Evolutionary conservation across 2,113 vertebrate genomes (phyloP).

Genomic region (Picathartes gymnocephalus): DNA sequence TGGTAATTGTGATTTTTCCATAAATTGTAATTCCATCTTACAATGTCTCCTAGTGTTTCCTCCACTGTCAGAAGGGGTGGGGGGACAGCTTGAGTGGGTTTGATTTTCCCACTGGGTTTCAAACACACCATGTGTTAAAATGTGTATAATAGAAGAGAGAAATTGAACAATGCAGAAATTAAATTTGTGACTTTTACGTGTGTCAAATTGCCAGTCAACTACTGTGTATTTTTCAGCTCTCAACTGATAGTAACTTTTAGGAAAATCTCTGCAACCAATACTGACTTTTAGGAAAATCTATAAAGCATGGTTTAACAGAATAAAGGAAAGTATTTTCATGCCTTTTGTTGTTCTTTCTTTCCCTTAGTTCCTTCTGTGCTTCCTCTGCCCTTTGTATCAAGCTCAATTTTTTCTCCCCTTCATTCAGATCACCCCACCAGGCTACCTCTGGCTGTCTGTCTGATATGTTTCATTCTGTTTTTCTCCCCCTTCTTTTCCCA

Average conservation of each 20-base stretch:
- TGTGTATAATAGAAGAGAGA: background rate
- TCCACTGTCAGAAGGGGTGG: background rate
- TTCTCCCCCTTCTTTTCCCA: background rate
- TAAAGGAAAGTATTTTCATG: background rate
- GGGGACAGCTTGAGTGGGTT: background rate
- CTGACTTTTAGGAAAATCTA: background rate
- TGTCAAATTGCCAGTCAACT: background rate
- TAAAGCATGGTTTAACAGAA: background rate
- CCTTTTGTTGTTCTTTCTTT: background rate
- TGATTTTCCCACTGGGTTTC: background rate
- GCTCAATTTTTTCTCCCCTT: background rate
- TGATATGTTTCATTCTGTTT: background rate
- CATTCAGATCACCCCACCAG: background rate
- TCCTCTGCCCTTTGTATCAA: background rate
- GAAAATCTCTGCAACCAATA: background rate
- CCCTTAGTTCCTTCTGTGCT: background rate
- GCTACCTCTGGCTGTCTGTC: background rate
- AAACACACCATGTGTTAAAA: background rate
- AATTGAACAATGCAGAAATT: background rate
- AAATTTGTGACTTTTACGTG: background rate
- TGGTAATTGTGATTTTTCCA: background rate
- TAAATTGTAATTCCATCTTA: background rate
- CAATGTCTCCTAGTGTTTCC: background rate
- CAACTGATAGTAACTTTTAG: background rate
- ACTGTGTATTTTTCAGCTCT: background rate